Percentiles rank a stretch among this genome's conserved stretches.
Evolutionary conservation across 2,113 vertebrate genomes (phyloP).

Genomic region (Holacanthus passer): DNA sequence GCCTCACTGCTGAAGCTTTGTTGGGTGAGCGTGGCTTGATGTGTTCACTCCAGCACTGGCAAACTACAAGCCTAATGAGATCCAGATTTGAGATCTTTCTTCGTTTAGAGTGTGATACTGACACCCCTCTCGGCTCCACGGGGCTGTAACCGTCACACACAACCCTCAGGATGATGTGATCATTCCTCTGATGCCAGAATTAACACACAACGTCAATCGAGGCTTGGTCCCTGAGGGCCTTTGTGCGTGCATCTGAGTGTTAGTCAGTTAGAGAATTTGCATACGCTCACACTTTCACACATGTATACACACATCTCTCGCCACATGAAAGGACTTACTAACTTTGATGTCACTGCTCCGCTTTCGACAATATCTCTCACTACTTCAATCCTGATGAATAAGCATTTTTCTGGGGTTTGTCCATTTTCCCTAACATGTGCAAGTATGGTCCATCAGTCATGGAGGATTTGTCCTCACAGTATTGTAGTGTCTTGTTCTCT

Average conservation of each 20-base stretch:
- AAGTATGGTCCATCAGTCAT: background rate
- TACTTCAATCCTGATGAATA: no score
- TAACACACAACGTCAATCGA: background rate
- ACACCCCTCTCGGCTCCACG: constrained; percentile 59
- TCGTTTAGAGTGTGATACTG: constrained; percentile 55
- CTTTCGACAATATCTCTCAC: no score
- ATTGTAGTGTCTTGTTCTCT: no score
- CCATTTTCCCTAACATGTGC: no score
- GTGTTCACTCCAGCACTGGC: constrained; percentile 62
- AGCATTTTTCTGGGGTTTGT: no score
- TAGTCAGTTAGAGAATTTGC: constrained; percentile 43
- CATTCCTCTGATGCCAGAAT: constrained; percentile 44
- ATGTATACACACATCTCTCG: background rate
- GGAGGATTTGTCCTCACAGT: background rate
- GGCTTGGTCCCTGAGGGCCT: background rate
- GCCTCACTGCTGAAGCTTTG: constrained; percentile 53
- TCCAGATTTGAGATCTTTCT: constrained; percentile 71
- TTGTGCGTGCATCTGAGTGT: background rate
- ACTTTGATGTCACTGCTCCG: background rate
- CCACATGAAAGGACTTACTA: background rate
- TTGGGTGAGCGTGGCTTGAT: constrained; percentile 61
- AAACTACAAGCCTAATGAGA: constrained; percentile 72
- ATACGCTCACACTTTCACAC: constrained; percentile 21
- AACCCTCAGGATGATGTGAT: constrained; percentile 50
- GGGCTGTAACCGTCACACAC: constrained; percentile 47